These are phyloP conservation scores for Eulemur albifrons DNA, from an alignment of 2,797 vertebrate genomes.

Conservation along the genomic window DNA sequence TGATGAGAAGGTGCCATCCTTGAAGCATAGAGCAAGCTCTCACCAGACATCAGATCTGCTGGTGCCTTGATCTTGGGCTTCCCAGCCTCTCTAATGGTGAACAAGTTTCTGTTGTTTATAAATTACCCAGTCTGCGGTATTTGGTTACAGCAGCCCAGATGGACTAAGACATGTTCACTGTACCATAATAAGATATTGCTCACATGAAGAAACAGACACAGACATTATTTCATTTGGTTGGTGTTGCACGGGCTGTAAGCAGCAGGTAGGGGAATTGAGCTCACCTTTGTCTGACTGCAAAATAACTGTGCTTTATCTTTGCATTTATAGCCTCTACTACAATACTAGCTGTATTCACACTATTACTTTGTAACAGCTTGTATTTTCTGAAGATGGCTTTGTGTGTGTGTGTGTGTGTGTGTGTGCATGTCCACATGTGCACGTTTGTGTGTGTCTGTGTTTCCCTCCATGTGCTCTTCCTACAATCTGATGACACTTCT, in stretches of 20 bases:
- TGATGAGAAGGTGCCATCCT: background rate
- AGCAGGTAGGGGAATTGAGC: background rate
- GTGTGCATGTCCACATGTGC: too few species aligned
- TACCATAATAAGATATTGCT: background rate
- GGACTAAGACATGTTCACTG: background rate
- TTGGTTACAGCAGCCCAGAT: background rate
- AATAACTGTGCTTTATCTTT: background rate
- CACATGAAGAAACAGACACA: background rate
- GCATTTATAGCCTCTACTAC: too few species aligned
- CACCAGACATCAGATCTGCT: background rate
- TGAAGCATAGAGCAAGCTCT: background rate
- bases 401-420: too few species aligned
- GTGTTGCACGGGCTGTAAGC: rapidly evolving
- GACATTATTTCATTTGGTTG: background rate
- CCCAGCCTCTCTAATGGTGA: too few species aligned
- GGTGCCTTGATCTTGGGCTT: background rate
- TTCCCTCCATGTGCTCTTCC: too few species aligned
- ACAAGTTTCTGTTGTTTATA: background rate
- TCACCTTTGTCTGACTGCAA: background rate
- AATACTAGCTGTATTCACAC: too few species aligned
- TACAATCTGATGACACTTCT: too few species aligned
- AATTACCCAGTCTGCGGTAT: background rate
- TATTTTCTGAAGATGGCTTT: too few species aligned
- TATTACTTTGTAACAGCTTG: too few species aligned
- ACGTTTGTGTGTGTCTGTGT: too few species aligned